Percentiles rank a stretch among this genome's conserved stretches.
phyloP scores from a whole-genome alignment of 2,888 invertebrate genomes.

The Stomorhina lunata region DNA sequence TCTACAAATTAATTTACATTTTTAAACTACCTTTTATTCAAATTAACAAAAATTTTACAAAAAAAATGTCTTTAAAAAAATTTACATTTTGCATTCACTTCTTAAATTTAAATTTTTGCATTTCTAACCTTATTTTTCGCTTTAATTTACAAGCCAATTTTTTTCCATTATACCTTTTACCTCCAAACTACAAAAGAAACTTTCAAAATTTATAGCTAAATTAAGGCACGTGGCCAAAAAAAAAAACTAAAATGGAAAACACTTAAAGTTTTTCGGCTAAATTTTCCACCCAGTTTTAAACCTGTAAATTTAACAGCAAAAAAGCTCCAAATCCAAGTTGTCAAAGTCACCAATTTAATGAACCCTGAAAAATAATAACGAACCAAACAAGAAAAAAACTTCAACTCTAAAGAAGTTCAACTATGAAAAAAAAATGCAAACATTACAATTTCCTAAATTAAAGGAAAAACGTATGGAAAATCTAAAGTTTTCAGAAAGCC shows the following conservation, averaged over 20 bases:
- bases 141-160: background rate
- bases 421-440: constrained; percentile 15
- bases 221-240: constrained; percentile 58
- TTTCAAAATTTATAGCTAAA: constrained; percentile 42
- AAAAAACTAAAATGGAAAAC: constrained; percentile 26
- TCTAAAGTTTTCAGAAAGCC: background rate
- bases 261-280: constrained; percentile 13
- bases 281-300: constrained; percentile 9
- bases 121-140: background rate
- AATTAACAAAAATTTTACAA: too few species aligned
- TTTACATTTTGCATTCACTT: background rate
- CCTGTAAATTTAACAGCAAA: constrained; percentile 21
- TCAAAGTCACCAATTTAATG: constrained; percentile 63
- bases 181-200: background rate
- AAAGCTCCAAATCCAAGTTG: constrained; percentile 33
- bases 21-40: too few species aligned
- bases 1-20: too few species aligned
- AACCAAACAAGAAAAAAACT: constrained; percentile 9
- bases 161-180: background rate
- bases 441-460: constrained; percentile 6
- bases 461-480: constrained; percentile 10
- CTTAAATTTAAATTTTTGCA: background rate
- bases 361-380: constrained; percentile 55
- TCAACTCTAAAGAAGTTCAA: constrained; percentile 32
- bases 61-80: too few species aligned